Evolutionary conservation across 2,797 vertebrate genomes (phyloP).

Genomic region (Enteromius trimaculatus): DNA sequence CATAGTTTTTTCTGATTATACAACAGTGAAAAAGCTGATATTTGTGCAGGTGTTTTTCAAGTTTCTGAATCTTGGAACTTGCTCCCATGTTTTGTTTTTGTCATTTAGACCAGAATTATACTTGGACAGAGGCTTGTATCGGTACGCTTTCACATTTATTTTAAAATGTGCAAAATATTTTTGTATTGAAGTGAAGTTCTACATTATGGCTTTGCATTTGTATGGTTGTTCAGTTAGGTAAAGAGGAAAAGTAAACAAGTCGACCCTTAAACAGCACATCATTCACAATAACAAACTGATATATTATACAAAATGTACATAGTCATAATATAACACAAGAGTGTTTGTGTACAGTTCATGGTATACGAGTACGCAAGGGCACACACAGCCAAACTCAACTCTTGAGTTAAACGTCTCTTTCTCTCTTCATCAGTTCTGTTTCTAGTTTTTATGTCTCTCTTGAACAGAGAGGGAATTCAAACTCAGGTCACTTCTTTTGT

Average conservation of each 20-base stretch:
- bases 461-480: constrained; percentile 21
- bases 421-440: neutral
- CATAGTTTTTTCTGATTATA: neutral
- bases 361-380: neutral
- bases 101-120: neutral
- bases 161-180: neutral
- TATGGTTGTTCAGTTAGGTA: neutral
- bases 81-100: neutral
- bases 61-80: neutral
- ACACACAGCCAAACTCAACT: neutral
- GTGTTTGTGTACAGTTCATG: neutral
- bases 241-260: neutral
- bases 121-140: neutral
- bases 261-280: constrained; percentile 6
- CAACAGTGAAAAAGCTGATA: neutral
- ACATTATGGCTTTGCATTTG: neutral
- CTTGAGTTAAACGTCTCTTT: neutral
- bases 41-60: neutral
- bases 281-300: neutral
- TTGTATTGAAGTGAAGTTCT: neutral
- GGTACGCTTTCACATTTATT: neutral
- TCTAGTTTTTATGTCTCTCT: constrained; percentile 12
- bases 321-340: neutral
- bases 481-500: neutral
- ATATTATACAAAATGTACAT: constrained; percentile 30